Conservation (phyloP, 2,888 invertebrate species). For the Tenodera sinensis region DNA sequence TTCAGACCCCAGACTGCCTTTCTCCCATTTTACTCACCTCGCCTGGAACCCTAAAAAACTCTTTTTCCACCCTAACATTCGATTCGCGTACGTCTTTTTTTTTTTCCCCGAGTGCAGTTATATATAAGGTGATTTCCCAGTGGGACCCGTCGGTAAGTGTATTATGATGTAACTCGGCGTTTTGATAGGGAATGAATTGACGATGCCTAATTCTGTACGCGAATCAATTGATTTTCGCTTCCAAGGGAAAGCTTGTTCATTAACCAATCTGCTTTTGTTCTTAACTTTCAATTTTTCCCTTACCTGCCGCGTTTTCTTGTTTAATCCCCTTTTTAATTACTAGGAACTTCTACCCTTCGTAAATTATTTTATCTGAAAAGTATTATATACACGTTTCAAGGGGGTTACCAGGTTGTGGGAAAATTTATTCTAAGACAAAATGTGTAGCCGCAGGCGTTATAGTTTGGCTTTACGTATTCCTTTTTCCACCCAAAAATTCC, state of each 20-base stretch:
- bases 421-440: too few relatives aligned
- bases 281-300: neutral
- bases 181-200: neutral
- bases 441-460: too few relatives aligned
- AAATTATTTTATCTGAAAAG: too few relatives aligned
- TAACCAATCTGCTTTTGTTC: neutral
- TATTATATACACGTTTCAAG: too few relatives aligned
- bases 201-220: neutral
- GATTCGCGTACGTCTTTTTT: neutral
- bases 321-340: too few relatives aligned
- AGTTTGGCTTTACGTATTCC: too few relatives aligned
- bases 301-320: neutral
- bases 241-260: neutral
- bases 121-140: slow-evolving; percentile 19
- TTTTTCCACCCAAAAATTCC: too few relatives aligned
- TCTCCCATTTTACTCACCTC: neutral
- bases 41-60: neutral
- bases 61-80: neutral
- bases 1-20: neutral
- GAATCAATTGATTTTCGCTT: neutral
- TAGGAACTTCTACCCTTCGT: too few relatives aligned
- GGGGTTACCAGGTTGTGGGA: too few relatives aligned
- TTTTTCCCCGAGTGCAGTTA: slow-evolving; percentile 17
- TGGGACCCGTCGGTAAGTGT: slow-evolving; percentile 23
- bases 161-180: slow-evolving; percentile 25